Conservation (phyloP, 2,113 vertebrate genomes). For the Phyllopteryx taeniolatus region DNA sequence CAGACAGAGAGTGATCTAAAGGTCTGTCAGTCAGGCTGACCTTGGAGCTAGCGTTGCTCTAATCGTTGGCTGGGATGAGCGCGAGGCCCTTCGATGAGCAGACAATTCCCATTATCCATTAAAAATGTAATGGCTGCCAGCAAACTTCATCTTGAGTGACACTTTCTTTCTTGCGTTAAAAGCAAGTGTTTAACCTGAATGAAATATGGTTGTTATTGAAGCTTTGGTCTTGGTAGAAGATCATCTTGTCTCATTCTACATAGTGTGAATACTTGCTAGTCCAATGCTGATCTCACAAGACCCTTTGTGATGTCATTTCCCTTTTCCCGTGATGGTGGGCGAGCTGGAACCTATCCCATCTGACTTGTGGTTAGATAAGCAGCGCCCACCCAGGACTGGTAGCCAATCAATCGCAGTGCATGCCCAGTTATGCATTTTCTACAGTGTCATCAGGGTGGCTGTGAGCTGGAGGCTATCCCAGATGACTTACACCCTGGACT, state of each 20-base stretch:
- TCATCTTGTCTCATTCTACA: conserved; percentile 12
- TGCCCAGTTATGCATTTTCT: no score
- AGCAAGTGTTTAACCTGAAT: conserved; percentile 48
- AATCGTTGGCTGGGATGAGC: conserved; percentile 54
- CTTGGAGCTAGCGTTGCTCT: conserved; percentile 51
- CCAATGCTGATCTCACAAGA: neutral
- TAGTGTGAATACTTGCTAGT: neutral
- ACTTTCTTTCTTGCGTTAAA: conserved; percentile 43
- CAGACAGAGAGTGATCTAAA: conserved; percentile 64
- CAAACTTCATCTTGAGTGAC: conserved; percentile 62
- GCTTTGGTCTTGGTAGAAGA: conserved; percentile 9
- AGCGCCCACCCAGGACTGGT: neutral
- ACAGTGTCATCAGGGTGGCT: no score
- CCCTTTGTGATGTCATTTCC: no score
- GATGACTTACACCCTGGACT: no score
- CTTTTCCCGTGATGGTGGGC: no score
- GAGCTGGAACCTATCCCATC: neutral
- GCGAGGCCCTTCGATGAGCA: conserved; percentile 35
- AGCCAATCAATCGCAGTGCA: neutral
- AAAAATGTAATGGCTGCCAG: conserved; percentile 55
- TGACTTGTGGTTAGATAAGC: neutral
- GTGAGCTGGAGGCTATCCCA: no score
- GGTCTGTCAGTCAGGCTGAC: conserved; percentile 65
- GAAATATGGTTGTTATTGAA: conserved; percentile 45
- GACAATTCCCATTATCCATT: conserved; percentile 60